Evolutionary conservation across 2,888 invertebrate species (phyloP), one percentile per base, ranked within the genome.

Genomic region (Ferdinandea cuprea): DNA sequence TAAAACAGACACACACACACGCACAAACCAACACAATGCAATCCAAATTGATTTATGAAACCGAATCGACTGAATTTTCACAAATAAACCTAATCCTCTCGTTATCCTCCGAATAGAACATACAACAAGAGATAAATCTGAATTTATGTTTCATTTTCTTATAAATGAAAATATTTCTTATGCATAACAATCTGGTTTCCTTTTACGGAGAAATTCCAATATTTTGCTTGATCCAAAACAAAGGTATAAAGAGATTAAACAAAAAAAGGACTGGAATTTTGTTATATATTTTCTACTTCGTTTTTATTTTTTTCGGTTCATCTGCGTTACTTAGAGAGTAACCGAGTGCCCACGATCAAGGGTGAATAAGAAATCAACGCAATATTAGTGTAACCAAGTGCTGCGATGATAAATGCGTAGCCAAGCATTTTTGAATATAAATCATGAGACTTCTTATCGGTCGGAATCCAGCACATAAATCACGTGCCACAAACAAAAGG

Each of bases 281-380:
- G 15, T 32, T 35, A 32, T 44, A n/a, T n/a, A n/a, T n/a, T n/a
- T n/a, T n/a, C n/a, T n/a, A n/a, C n/a, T n/a, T n/a, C n/a, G n/a
- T n/a, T n/a, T n/a, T n/a, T n/a, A n/a, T n/a, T n/a, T n/a, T n/a
- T n/a, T n/a, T n/a, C n/a, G n/a, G n/a, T n/a, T n/a, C n/a, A n/a
- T n/a, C n/a, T n/a, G n/a, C 32, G 13, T 69, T 42, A 30, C 17
- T 30, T 7, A 17, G 50, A 11, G 32, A 15, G 21, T 9, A 35
- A 58, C 46, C 46, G 46, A 69, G 40, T 59, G 50, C 32, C 59
- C 48, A 32, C 35, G 54, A 46, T 37, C 28, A 52, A 32, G 56
- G 65, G 37, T 65, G 73, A 73, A 65, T 73, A 73, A 73, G 46
- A 73, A 73, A 63, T 73, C 73, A 73, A 65, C 65, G 56, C 56